Base-by-base conservation (phyloP, 2,113 vertebrate genomes). In the Scytalopus superciliaris region DNA sequence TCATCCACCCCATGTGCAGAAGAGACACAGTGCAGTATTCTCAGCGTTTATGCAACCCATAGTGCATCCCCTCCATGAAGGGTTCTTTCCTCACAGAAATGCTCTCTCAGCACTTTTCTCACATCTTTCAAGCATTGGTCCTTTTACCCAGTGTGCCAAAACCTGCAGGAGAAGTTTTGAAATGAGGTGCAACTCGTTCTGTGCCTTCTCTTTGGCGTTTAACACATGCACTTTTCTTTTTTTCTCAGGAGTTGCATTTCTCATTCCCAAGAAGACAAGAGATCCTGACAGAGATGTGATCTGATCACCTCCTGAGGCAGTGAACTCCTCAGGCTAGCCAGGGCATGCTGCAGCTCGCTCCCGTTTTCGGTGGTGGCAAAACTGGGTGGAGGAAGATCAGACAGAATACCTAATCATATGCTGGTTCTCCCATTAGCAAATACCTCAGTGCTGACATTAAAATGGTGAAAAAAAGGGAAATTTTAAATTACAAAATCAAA, bases 341-440 rank as follows among this genome's bases (percentile, higher is more conserved):
- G 79, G 85, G 53, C 95, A 96, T 60, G 95, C 79, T 85, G 45
- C 57, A 83, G 85, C 91, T 87, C 92, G 87, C 67, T 82, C 52
- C n/a, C 52, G 0, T 56, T 93, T 93, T 60, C 10, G 40, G 78
- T 76, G 84, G 84, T 73, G 76, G 57, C 49, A 96, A 94, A 89
- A 94, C 39, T 56, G 77, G 69, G 84, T 92, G 89, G 89, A 96
- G 57, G 53, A 92, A 74, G 68, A 94, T 75, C 64, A 63, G 68
- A 49, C n/a, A 88, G 87, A 95, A 52, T 70, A 90, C 16, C 27
- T 92, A 77, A 91, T 74, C 30, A 74, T 67, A 80, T 2, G 3
- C 52, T 60, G 21, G 19, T 79, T 76, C 70, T 87, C 56, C 33
- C 73, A 82, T 47, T 64, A 92, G 73, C 69, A 81, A 92, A 72